Base-by-base conservation (phyloP, 2,888 invertebrate genomes). In the Heterodera filipjevi region DNA sequence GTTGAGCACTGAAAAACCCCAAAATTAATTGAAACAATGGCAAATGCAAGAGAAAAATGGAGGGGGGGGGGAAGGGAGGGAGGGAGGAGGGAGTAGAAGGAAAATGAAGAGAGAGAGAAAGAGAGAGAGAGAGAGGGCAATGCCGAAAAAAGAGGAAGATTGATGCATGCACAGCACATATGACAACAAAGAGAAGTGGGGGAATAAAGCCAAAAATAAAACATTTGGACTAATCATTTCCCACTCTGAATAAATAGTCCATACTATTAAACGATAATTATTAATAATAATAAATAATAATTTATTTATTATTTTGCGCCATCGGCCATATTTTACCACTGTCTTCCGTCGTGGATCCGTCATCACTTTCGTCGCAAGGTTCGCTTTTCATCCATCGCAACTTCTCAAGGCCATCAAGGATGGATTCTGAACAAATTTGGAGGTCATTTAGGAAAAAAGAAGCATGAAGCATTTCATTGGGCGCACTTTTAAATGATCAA, bases 341-440 rank as follows among this genome's bases (percentile, higher is more conserved):
- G 27, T 75, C 75, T n/a, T 75, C 75, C 27, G 75, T 75, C 10
- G 75, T 59, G 10, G 73, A 75, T 68, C 77, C 76, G 64, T 79
- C 79, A 53, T 81, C 78, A 14, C 82, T 72, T 72, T 82, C 82
- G 35, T 82, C 81, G 82, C 79, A 87, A 33, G 86, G 85, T 64
- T 85, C 84, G 82, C 85, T 85, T 81, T 84, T 86, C 86, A 86
- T 86, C 68, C 68, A 39, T 78, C 81, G 81, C 80, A 86, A 80
- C 78, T 85, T 85, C 74, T 87, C 86, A 83, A 86, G 85, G 82
- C 85, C 85, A 78, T 86, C 87, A 76, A 83, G 80, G 10, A 77
- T 79, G 33, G 82, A 79, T 71, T 78, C 83, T 94, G 78, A 78
- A 59, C 22, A 66, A 32, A 19, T 35, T 46, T 76, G 44, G 49